Percentiles rank a stretch among this genome's conserved stretches.
These are phyloP conservation scores for Pseudomyrmex pallidus DNA, from an alignment of 1,140 invertebrate species.

Conservation along the genomic window DNA sequence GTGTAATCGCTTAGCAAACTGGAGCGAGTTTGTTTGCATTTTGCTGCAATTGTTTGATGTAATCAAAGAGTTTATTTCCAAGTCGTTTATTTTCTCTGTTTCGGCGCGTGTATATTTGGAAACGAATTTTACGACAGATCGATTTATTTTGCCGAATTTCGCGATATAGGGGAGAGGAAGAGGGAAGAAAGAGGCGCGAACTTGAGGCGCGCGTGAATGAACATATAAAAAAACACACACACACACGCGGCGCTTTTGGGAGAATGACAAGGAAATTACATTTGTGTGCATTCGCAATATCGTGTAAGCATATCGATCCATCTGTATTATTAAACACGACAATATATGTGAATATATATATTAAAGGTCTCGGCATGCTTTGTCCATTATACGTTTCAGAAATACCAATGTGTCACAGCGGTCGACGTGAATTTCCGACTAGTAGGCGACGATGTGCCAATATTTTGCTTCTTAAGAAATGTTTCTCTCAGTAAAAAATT, in stretches of 20 bases:
- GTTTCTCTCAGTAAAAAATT: neutral
- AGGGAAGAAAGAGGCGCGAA: neutral
- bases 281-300: constrained; percentile 30
- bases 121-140: too few species aligned
- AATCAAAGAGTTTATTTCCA: neutral
- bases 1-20: neutral
- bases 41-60: neutral
- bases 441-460: neutral
- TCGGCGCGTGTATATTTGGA: too few species aligned
- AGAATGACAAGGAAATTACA: constrained; percentile 51
- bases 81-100: neutral
- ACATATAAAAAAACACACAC: neutral
- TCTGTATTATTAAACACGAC: constrained; percentile 51
- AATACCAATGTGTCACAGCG: constrained; percentile 10
- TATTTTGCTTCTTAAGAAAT: constrained; percentile 10
- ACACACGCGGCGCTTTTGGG: neutral
- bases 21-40: neutral
- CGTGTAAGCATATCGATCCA: constrained; percentile 54
- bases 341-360: constrained; percentile 24
- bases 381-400: constrained; percentile 4
- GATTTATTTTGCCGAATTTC: neutral
- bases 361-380: constrained; percentile 36
- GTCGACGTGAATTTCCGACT: constrained; percentile 32
- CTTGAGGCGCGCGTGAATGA: neutral
- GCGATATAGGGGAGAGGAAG: neutral